These are phyloP conservation scores for Nemopilema nomurai DNA, from an alignment of 30 jellyfish, hydroid and myxozoan genomes.

Conservation along the genomic window DNA sequence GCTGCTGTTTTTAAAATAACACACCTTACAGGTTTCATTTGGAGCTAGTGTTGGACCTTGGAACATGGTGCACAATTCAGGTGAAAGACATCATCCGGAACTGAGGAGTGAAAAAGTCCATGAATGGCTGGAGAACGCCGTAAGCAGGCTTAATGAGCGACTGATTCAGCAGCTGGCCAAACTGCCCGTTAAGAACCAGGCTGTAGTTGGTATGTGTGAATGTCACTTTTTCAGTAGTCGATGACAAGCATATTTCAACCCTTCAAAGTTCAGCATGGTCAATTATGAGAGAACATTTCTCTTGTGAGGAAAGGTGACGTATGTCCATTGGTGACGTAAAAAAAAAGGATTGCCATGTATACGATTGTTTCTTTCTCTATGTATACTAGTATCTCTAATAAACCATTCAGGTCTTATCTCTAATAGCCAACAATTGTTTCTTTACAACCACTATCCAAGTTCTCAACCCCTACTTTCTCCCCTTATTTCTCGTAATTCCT, in stretches of 20 bases:
- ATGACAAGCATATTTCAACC: neutral
- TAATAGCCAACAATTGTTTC: no score
- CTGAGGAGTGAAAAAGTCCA: constrained; percentile 36
- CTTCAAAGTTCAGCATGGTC: neutral
- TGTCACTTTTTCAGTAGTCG: neutral
- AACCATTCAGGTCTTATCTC: no score
- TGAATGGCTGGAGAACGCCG: constrained; percentile 59
- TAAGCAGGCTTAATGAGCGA: constrained; percentile 24
- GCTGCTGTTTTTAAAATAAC: neutral
- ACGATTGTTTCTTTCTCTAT: no score
- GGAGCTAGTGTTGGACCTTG: constrained; percentile 74
- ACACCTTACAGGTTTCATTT: constrained; percentile 27
- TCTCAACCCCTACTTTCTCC: no score
- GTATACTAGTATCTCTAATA: no score
- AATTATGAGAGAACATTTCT: no score
- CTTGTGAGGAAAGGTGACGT: no score
- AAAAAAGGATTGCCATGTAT: no score
- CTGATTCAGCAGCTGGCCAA: constrained; percentile 31
- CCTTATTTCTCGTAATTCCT: no score
- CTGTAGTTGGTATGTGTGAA: constrained; percentile 13
- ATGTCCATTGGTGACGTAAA: no score
- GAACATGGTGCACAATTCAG: constrained; percentile 54
- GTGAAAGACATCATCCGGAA: constrained; percentile 45
- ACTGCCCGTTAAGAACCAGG: constrained; percentile 38
- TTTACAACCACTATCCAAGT: no score